Percentiles rank a stretch among this genome's conserved stretches.
Conservation (phyloP, 2,888 invertebrate genomes). For the Mimachlamys varia region DNA sequence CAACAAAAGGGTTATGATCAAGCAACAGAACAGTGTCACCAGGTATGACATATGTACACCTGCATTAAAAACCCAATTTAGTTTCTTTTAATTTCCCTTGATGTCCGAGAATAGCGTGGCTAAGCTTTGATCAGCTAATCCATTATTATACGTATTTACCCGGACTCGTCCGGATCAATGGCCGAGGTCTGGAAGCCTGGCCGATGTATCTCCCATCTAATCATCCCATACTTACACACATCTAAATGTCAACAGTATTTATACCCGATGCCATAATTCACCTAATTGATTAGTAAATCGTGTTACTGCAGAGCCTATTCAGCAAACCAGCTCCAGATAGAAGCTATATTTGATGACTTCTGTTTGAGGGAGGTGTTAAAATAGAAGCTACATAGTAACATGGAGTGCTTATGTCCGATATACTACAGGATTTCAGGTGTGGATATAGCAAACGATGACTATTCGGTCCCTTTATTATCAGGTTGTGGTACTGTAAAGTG, state of each 20-base stretch:
- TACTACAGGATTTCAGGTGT: background rate
- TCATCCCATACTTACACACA: slow-evolving; percentile 12
- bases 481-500: background rate
- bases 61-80: background rate
- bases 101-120: background rate
- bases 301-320: background rate
- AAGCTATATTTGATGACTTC: background rate
- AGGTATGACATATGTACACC: background rate
- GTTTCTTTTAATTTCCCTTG: slow-evolving; percentile 13
- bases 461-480: background rate
- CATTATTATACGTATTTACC: slow-evolving; percentile 24
- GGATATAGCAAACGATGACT: background rate
- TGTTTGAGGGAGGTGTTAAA: background rate
- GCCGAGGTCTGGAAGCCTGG: background rate
- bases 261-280: background rate
- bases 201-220: background rate
- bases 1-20: background rate
- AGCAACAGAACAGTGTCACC: background rate
- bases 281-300: slow-evolving; percentile 1
- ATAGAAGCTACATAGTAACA: background rate
- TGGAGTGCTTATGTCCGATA: background rate
- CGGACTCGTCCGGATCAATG: background rate
- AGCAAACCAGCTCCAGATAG: background rate
- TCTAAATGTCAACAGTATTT: slow-evolving; percentile 13
- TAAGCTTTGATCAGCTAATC: slow-evolving; percentile 28